Percentiles rank a stretch among this genome's conserved stretches.
Conservation (phyloP, 2,797 vertebrate genomes). For the Craterocephalus amniculus region DNA sequence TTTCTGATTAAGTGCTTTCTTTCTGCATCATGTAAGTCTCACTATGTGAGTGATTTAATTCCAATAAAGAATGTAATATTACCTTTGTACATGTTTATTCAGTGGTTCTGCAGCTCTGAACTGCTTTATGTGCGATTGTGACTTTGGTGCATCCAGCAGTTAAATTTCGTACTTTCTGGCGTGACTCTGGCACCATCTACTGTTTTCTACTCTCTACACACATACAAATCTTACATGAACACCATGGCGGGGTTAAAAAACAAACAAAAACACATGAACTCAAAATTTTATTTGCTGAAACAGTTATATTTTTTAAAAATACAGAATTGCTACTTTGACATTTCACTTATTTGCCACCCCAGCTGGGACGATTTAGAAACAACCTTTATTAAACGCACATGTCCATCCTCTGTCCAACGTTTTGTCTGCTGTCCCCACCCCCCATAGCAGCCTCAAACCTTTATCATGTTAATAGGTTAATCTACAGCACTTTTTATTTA, state of each 20-base stretch:
- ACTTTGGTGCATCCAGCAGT: background rate
- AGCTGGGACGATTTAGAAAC: conserved; percentile 83
- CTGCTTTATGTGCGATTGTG: background rate
- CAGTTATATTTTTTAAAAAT: conserved; percentile 78
- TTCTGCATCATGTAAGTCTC: conserved; percentile 49
- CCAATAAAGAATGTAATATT: conserved; percentile 39
- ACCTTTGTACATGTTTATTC: conserved; percentile 15
- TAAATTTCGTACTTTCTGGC: background rate
- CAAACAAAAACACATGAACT: conserved; percentile 49
- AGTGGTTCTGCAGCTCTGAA: background rate
- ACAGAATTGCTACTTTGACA: conserved; percentile 79
- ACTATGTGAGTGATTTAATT: conserved; percentile 66
- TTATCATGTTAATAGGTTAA: conserved; percentile 89
- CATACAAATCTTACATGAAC: background rate
- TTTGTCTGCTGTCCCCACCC: conserved; percentile 16
- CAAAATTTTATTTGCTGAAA: conserved; percentile 83
- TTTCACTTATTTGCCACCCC: conserved; percentile 39
- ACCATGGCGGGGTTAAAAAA: background rate
- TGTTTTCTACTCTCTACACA: conserved; percentile 27
- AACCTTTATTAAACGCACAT: conserved; percentile 85
- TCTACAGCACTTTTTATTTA: conserved; percentile 94
- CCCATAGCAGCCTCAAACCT: conserved; percentile 83
- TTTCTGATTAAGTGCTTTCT: conserved; percentile 21
- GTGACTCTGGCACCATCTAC: conserved; percentile 60
- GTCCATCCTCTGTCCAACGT: conserved; percentile 53